phyloP scores from a whole-genome alignment of 2,113 vertebrate genomes.

The Phylloscopus trochilus region DNA sequence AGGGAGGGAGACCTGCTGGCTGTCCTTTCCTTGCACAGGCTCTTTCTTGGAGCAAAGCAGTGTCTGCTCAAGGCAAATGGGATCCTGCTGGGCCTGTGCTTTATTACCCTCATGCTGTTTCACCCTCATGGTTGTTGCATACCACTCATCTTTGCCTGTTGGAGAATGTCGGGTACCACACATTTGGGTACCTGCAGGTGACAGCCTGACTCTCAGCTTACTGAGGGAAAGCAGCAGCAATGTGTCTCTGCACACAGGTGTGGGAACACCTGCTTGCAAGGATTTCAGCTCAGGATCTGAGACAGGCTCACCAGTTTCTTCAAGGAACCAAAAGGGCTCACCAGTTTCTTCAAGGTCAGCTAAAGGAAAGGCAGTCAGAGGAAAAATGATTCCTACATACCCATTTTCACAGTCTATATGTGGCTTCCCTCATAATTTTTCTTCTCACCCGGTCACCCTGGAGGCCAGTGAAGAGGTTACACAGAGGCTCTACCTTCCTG shows the following conservation, averaged over 20 bases:
- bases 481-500: background rate
- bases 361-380: background rate
- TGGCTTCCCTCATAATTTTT: background rate
- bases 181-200: background rate
- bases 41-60: background rate
- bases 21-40: background rate
- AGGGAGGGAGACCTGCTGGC: no score
- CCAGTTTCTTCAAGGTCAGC: background rate
- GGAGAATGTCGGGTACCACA: background rate
- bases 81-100: background rate
- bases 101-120: background rate
- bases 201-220: background rate
- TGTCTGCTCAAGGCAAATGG: background rate
- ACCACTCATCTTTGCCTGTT: background rate
- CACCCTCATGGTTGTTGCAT: fast-evolving
- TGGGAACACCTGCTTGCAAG: background rate
- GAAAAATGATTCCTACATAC: background rate
- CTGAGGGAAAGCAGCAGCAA: background rate
- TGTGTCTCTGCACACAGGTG: background rate
- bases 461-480: background rate
- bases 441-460: background rate
- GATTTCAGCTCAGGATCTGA: background rate
- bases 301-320: background rate
- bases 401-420: background rate
- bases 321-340: background rate